Conservation (phyloP, 2,113 vertebrate species). For the Labeo catla region DNA sequence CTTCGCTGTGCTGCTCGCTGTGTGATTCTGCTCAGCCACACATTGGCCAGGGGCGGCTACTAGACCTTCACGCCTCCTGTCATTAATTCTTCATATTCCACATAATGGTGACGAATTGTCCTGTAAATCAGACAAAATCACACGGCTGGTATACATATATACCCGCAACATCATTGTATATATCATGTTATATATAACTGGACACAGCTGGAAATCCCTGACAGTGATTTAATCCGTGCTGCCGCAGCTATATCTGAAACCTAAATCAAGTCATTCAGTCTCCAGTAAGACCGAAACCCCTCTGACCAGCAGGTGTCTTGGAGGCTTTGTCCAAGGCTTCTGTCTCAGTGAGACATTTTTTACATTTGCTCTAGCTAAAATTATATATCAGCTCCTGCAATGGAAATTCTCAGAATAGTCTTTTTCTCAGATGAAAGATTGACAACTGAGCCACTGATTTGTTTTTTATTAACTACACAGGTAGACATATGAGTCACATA, state of each 20-base stretch:
- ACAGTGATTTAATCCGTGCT: background rate
- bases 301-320: background rate
- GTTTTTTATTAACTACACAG: background rate
- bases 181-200: background rate
- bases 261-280: background rate
- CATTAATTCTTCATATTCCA: slow-evolving; percentile 23
- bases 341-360: no score
- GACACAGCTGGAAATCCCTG: background rate
- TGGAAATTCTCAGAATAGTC: no score
- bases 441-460: background rate
- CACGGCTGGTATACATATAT: background rate
- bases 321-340: background rate
- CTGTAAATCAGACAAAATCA: background rate
- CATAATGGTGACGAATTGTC: background rate
- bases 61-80: slow-evolving; percentile 16
- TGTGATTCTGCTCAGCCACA: background rate
- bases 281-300: background rate
- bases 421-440: background rate
- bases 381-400: no score
- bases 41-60: slow-evolving; percentile 14
- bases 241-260: background rate
- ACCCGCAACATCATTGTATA: background rate
- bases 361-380: no score
- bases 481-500: background rate
- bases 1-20: background rate